phyloP scores from a whole-genome alignment of 1,140 invertebrate species.

The Reticulitermes speratus region DNA sequence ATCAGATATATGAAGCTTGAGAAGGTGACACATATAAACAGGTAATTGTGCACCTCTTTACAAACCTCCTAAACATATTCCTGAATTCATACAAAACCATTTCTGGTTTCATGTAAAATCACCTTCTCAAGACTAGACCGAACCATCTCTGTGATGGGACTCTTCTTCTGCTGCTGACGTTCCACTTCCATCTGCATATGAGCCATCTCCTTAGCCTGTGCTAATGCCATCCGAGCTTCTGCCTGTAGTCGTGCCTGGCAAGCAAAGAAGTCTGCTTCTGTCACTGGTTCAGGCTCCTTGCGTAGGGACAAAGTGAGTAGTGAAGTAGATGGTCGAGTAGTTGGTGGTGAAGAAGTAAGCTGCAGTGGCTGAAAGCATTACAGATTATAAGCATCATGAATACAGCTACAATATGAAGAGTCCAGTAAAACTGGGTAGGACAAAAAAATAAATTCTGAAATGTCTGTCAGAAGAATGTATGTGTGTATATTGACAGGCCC shows the following conservation, averaged over 20 bases:
- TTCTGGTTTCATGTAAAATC: not conserved
- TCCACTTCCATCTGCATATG: conserved; percentile 92
- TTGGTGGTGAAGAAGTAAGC: not conserved
- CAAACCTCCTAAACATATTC: no score
- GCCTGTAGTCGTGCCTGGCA: conserved; percentile 82
- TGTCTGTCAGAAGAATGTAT: no score
- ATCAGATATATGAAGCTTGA: no score
- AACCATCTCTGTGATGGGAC: conserved; percentile 83
- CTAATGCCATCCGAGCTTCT: conserved; percentile 84
- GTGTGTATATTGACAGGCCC: no score
- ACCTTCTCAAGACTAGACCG: conserved; percentile 72
- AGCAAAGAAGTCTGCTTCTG: conserved; percentile 73
- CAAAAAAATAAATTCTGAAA: no score
- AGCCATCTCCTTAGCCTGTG: conserved; percentile 89
- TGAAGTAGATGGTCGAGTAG: conserved; percentile 26
- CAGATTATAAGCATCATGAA: not conserved
- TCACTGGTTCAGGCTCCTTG: conserved; percentile 40
- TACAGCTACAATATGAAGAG: not conserved
- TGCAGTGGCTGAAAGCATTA: conserved; percentile 17
- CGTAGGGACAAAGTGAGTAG: conserved; percentile 28
- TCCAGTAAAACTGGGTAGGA: no score
- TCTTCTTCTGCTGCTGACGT: conserved; percentile 74
- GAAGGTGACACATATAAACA: no score
- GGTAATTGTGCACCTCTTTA: no score
- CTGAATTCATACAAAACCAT: no score